Percentiles rank a stretch among this genome's conserved stretches.
Conservation (phyloP, 2,113 vertebrate species). For the Nothobranchius kuhntae region DNA sequence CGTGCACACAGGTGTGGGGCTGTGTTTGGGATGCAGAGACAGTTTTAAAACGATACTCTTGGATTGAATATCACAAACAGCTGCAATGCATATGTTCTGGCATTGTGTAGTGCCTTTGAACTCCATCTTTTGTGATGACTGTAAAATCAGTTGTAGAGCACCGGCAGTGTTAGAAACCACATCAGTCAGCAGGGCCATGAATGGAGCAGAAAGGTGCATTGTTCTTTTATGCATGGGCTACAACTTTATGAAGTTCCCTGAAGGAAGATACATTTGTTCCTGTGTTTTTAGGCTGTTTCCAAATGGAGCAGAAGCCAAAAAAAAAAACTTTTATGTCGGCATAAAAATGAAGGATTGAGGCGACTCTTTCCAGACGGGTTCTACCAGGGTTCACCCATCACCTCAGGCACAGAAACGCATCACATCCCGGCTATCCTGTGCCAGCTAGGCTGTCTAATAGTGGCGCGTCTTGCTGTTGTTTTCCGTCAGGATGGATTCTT, state of each 20-base stretch:
- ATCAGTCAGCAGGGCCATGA: constrained; percentile 63
- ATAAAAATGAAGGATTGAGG: constrained; percentile 9
- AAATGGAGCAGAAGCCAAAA: background rate
- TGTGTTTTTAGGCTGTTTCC: constrained; percentile 7
- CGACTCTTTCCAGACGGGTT: constrained; percentile 33
- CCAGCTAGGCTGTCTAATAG: constrained; percentile 47
- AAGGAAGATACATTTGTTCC: constrained; percentile 23
- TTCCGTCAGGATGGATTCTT: constrained; percentile 65
- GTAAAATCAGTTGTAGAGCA: constrained; percentile 54
- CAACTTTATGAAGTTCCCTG: constrained; percentile 28
- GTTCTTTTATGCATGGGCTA: constrained; percentile 24
- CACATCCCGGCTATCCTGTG: constrained; percentile 52
- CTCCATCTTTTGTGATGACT: constrained; percentile 39
- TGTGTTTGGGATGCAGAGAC: constrained; percentile 27
- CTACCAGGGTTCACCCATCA: constrained; percentile 25
- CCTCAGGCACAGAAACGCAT: constrained; percentile 61
- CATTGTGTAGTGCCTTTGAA: constrained; percentile 38
- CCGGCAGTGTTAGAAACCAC: constrained; percentile 46
- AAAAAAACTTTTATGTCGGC: constrained; percentile 12
- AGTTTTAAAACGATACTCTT: constrained; percentile 43
- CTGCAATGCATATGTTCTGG: constrained; percentile 36
- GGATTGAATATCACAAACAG: constrained; percentile 59
- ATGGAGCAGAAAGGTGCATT: constrained; percentile 33
- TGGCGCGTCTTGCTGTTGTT: constrained; percentile 47
- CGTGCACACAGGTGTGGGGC: constrained; percentile 26